Evolutionary conservation across 2,113 vertebrate species (phyloP).

Genomic region (Scomber colias): DNA sequence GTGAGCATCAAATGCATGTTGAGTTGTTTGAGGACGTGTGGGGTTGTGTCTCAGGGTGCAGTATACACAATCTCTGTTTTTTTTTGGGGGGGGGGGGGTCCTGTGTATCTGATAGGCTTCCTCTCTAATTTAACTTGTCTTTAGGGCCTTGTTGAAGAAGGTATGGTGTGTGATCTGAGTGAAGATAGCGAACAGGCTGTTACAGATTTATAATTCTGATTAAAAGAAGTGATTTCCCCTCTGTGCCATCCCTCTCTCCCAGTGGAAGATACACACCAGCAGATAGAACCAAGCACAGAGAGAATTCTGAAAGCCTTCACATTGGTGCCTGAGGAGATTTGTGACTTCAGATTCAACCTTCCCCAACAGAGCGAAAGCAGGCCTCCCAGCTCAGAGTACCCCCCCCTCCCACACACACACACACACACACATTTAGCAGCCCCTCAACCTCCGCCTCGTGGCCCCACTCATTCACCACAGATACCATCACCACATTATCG

Average conservation of each 20-base stretch:
- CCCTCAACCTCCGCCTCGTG: neutral
- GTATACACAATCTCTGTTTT: neutral
- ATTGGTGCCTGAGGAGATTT: conserved; percentile 23
- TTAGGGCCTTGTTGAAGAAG: conserved; percentile 29
- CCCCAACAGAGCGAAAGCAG: neutral
- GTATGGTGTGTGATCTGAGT: conserved; percentile 35
- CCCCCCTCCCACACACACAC: too few species aligned
- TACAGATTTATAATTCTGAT: conserved; percentile 66
- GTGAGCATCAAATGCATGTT: neutral
- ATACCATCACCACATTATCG: conserved; percentile 58
- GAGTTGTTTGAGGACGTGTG: neutral
- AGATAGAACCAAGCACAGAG: conserved; percentile 11
- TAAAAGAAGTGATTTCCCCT: conserved; percentile 64
- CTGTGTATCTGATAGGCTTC: conserved; percentile 34
- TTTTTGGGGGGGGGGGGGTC: too few species aligned
- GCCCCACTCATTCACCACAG: neutral
- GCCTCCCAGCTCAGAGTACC: neutral
- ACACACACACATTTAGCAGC: neutral
- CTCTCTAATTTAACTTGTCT: conserved; percentile 47
- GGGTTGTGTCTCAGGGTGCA: conserved; percentile 10
- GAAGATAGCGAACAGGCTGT: conserved; percentile 41
- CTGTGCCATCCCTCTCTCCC: conserved; percentile 12
- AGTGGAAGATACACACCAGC: conserved; percentile 33
- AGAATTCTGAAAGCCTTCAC: conserved; percentile 14
- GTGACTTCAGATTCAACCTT: conserved; percentile 47